These are phyloP conservation scores for Rousettus leschenaultii DNA, from an alignment of 2,113 vertebrate species.

Conservation along the genomic window DNA sequence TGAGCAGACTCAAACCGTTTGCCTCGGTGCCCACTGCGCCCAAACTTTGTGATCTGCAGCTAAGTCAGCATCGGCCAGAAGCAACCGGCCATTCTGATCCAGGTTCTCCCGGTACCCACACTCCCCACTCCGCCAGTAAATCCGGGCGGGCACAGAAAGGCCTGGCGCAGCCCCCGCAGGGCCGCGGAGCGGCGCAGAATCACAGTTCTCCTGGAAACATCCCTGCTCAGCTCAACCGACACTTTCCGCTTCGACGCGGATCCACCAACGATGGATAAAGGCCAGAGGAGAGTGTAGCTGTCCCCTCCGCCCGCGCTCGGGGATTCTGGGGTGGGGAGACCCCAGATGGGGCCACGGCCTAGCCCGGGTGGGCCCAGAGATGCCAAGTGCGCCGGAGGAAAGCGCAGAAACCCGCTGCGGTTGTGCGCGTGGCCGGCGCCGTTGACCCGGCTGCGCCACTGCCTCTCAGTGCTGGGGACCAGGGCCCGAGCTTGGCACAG, in stretches of 20 bases:
- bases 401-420: rapidly evolving
- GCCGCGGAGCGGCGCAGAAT: rapidly evolving
- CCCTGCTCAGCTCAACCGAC: not conserved
- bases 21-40: not conserved
- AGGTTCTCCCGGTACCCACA: not conserved
- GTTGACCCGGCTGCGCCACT: rapidly evolving
- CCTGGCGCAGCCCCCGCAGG: rapidly evolving
- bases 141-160: no score
- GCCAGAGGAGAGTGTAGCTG: no score
- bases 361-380: rapidly evolving
- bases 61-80: no score
- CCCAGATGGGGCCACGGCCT: rapidly evolving
- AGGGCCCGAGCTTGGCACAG: no score
- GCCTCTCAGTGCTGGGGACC: rapidly evolving
- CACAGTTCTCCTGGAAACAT: no score
- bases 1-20: not conserved
- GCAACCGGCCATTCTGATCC: not conserved
- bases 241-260: no score
- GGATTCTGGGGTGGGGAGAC: not conserved
- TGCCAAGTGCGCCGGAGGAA: no score
- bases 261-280: no score
- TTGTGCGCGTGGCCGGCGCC: rapidly evolving
- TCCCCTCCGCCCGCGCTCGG: no score
- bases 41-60: not conserved
- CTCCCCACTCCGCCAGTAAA: not conserved